Evolutionary conservation across 1,140 invertebrate genomes (phyloP), one percentile per base, ranked within the genome.

Genomic region (Drosophila ananassae): DNA sequence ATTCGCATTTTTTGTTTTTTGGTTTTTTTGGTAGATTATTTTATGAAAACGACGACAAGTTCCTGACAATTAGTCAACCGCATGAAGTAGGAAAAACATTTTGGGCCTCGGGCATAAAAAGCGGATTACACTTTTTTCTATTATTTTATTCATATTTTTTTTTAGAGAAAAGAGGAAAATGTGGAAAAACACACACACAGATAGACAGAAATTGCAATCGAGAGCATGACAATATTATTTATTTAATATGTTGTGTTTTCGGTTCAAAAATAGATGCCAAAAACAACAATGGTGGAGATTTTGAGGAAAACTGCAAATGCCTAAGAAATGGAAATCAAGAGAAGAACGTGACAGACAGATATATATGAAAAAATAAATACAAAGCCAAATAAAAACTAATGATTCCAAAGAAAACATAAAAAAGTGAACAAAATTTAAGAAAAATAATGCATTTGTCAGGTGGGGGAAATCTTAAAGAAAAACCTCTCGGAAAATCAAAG

Each of bases 401-500:
- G 39, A 48, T 54, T 77, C 56, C 30, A 52, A 41, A 75, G 39
- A 41, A 44, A 34, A 54, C 57, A 55, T 9, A 41, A n/a, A 77
- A 61, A 63, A 72, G 25, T 22, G 12, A 50, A 22, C 24, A 56
- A 59, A 57, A 17, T 54, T 39, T 7, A 51, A 64, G 55, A 59
- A 73, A 69, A 62, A 41, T 56, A 82, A 82, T 83, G 76, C 76
- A 79, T 84, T 79, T 73, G 81, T 48, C 81, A 84, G 80, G 58
- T 83, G 79, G 47, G 28, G 30, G 12, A 13, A 54, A 66, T 10
- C 17, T 28, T 30, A 32, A n/a, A 34, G 48, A 51, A 71, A 41
- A 37, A 37, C 21, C 8, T 3, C 10, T 46, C 7, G 32, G 28
- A 64, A 66, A 63, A 63, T 17, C 12, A 22, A 30, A n/a, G 28